Base-by-base conservation (phyloP, 2,888 invertebrate species). In the Agriopis leucophaearia region DNA sequence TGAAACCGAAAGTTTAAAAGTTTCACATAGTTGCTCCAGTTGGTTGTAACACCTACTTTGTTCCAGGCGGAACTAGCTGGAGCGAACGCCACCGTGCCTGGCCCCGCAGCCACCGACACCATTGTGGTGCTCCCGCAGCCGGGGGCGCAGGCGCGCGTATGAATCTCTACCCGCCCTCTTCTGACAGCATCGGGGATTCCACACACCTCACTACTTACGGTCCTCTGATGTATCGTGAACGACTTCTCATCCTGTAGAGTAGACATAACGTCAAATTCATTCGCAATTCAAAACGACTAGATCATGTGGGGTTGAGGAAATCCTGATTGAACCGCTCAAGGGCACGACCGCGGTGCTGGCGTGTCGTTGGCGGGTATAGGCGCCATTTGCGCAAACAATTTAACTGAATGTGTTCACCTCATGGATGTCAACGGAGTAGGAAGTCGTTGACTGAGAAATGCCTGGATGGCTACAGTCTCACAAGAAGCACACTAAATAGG, bases 121-220 rank as follows among this genome's bases (percentile, higher is more conserved):
- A 84, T 92, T 70, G 91, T 92, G 61, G 84, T 91, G 73, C 72
- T 92, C 75, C 88, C 91, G 0, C 87, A 85, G 68, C 80, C 75
- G 5, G 88, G 88, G 64, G 58, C 78, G 13, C 89, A 88, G 72
- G 87, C 89, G 5, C 85, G 85, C 76, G 92, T 92, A 69, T 92
- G 87, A 91, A 87, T 87, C 87, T 86, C 86, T 68, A 52, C 10
- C 61, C 44, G 48, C 48, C 47, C 50, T n/a, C 52, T 65, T 52
- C 66, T 57, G 45, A 70, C 56, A 65, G 76, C 76, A 67, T 57
- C 73, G 78, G 78, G 79, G 78, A 77, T 76, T 66, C 60, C 45
- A 47, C 64, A 68, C 42, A 66, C 54, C 56, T 27, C n/a, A 36
- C 48, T 55, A 58, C 61, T 61, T 61, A 54, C 63, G 57, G 57